Evolutionary conservation across 2,888 invertebrate species (phyloP).

Genomic region (Azorinus chamasolen): DNA sequence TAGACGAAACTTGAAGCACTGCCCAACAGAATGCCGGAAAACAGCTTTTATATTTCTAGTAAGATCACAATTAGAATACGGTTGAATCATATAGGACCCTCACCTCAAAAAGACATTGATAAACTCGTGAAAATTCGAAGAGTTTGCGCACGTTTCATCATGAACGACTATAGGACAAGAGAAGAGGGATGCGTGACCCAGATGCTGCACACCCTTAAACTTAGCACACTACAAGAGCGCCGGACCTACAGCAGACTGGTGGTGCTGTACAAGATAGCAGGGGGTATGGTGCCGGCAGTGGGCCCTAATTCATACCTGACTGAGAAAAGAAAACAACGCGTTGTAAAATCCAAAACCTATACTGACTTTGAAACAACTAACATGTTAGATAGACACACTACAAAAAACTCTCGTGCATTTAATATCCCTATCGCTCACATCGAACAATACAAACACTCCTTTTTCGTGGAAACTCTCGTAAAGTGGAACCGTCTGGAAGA

Average conservation of each 20-base stretch:
- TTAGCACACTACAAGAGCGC: constrained; percentile 14
- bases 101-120: constrained; percentile 7
- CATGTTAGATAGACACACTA: background rate
- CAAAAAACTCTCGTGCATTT: constrained; percentile 11
- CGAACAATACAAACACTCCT: background rate
- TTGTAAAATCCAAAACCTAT: constrained; percentile 5
- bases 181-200: constrained; percentile 21
- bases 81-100: constrained; percentile 15
- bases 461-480: background rate
- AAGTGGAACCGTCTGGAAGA: too few species aligned
- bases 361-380: constrained; percentile 1
- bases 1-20: constrained; percentile 13
- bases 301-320: constrained; percentile 13
- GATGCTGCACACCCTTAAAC: constrained; percentile 15
- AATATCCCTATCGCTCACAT: constrained; percentile 3
- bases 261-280: constrained; percentile 28
- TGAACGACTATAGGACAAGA: background rate
- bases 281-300: constrained; percentile 18
- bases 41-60: constrained; percentile 7
- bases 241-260: constrained; percentile 19
- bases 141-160: constrained; percentile 1
- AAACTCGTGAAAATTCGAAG: constrained; percentile 7
- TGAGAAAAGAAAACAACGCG: constrained; percentile 1
- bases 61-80: constrained; percentile 20
- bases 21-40: constrained; percentile 7